These are phyloP conservation scores for Pogonocherus hispidulus DNA, from an alignment of 2,888 invertebrate species.

Conservation along the genomic window DNA sequence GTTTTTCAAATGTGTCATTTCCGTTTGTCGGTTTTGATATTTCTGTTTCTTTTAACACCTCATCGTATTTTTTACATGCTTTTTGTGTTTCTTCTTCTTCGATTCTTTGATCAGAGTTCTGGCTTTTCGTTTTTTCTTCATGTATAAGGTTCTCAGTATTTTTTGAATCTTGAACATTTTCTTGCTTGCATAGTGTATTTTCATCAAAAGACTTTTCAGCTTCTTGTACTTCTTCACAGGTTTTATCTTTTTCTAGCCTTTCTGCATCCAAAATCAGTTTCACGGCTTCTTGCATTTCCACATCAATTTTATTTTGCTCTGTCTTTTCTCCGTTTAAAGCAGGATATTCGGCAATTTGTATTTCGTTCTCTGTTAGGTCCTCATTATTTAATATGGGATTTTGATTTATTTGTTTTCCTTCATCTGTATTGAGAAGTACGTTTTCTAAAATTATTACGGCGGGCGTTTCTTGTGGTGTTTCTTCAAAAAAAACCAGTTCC, in stretches of 20 bases:
- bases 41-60: slow-evolving; percentile 5
- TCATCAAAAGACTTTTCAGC: slow-evolving; percentile 12
- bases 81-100: slow-evolving; percentile 10
- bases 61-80: neutral
- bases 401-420: slow-evolving; percentile 16
- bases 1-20: slow-evolving; percentile 9
- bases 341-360: slow-evolving; percentile 4
- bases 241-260: slow-evolving; percentile 21
- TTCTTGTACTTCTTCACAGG: slow-evolving; percentile 9
- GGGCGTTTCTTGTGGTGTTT: slow-evolving; percentile 1
- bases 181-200: neutral
- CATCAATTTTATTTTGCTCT: slow-evolving; percentile 6
- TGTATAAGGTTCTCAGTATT: slow-evolving; percentile 10
- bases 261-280: slow-evolving; percentile 16
- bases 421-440: slow-evolving; percentile 14
- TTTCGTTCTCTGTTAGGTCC: slow-evolving; percentile 1
- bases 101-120: slow-evolving; percentile 23
- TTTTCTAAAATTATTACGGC: slow-evolving; percentile 22
- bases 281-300: slow-evolving; percentile 3
- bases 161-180: slow-evolving; percentile 11
- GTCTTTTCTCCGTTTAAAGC: slow-evolving; percentile 5
- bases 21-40: neutral
- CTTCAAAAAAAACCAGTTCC: slow-evolving; percentile 27
- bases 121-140: slow-evolving; percentile 1
- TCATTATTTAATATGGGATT: slow-evolving; percentile 19